phyloP scores from a whole-genome alignment of 2,113 vertebrate species.

The Heloderma charlesbogerti region DNA sequence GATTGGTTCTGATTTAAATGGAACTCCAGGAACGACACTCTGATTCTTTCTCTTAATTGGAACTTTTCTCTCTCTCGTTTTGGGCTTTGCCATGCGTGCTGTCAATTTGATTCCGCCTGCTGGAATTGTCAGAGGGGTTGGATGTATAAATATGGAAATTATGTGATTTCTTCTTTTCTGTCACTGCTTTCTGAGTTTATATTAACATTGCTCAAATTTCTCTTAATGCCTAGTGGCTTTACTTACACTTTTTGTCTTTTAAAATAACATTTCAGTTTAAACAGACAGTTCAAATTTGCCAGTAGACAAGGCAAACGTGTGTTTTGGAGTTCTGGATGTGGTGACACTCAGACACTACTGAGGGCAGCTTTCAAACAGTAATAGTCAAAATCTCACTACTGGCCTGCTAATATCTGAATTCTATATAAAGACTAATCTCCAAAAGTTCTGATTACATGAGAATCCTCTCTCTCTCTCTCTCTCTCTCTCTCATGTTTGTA shows the following conservation, averaged over 20 bases:
- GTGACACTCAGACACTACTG: neutral
- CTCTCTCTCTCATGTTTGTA: neutral
- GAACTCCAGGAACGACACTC: constrained; percentile 65
- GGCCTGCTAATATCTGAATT: neutral
- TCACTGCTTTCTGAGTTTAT: constrained; percentile 16
- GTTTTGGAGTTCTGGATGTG: neutral
- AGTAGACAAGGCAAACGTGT: neutral
- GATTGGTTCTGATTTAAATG: constrained; percentile 51
- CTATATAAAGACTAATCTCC: neutral
- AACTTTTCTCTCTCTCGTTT: constrained; percentile 50
- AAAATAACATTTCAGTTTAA: neutral
- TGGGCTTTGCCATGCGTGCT: constrained; percentile 40
- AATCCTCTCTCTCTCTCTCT: neutral
- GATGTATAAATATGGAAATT: constrained; percentile 64
- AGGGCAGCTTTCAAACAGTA: neutral
- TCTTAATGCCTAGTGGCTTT: constrained; percentile 8
- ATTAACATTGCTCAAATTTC: constrained; percentile 39
- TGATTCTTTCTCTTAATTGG: constrained; percentile 68
- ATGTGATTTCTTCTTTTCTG: constrained; percentile 37
- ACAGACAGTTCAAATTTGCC: neutral
- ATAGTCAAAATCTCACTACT: neutral
- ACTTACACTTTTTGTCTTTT: neutral
- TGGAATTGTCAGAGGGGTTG: constrained; percentile 37
- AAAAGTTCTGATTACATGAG: neutral
- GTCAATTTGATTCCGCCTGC: constrained; percentile 50